Conservation (phyloP, 2,888 invertebrate genomes). For the Lochmaea crataegi region DNA sequence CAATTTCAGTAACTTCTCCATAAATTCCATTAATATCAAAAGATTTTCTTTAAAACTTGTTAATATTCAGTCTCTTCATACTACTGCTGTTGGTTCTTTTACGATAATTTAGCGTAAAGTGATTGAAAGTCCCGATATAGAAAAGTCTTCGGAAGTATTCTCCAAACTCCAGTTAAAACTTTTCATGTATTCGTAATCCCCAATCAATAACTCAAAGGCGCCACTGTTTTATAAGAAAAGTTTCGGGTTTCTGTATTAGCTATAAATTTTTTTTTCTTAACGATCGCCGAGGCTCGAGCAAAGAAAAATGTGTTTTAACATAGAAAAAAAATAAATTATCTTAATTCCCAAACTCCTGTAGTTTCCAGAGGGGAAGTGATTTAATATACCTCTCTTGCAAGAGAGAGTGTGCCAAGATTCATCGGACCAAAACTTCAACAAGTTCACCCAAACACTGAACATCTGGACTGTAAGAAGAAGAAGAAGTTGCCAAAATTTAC, state of each 20-base stretch:
- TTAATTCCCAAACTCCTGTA: no score
- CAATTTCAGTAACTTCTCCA: neutral
- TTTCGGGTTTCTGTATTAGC: constrained; percentile 1
- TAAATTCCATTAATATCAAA: neutral
- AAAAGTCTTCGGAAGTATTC: constrained; percentile 4
- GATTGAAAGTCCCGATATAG: constrained; percentile 15
- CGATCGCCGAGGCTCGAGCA: neutral
- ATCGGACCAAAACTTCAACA: no score
- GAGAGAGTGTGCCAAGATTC: no score
- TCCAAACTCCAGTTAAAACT: constrained; percentile 16
- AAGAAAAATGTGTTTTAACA: neutral
- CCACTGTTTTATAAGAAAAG: constrained; percentile 18
- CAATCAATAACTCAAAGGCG: constrained; percentile 14
- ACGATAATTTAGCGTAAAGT: constrained; percentile 2
- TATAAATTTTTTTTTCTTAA: neutral
- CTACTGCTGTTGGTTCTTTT: neutral
- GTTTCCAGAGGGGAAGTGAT: no score
- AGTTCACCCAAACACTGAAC: no score
- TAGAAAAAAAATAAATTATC: neutral
- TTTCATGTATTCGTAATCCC: constrained; percentile 15
- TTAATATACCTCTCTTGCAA: no score
- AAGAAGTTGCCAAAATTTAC: no score
- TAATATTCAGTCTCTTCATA: constrained; percentile 14
- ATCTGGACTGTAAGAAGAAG: no score
- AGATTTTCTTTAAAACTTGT: neutral